Percentiles rank a stretch among this genome's conserved stretches.
These are phyloP conservation scores for Epicampocera succincta DNA, from an alignment of 2,888 invertebrate species.

Conservation along the genomic window DNA sequence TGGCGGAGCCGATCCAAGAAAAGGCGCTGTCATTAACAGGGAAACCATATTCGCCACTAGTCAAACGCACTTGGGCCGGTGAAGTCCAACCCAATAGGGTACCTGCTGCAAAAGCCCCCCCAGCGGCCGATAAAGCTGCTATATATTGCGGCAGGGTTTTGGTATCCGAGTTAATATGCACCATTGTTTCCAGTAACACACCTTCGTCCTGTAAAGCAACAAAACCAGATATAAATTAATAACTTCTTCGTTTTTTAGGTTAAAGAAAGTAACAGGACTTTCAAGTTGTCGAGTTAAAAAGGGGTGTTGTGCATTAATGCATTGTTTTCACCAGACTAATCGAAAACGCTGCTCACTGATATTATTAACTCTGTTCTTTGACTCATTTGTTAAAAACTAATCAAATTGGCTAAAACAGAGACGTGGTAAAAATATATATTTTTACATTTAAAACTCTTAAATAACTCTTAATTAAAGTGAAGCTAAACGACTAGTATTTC, in stretches of 20 bases:
- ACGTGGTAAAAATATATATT: slow-evolving; percentile 1
- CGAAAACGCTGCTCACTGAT: slow-evolving; percentile 27
- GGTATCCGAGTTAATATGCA: slow-evolving; percentile 75
- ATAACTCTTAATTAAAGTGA: too few relatives aligned
- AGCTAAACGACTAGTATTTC: too few relatives aligned
- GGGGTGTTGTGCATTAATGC: slow-evolving; percentile 20
- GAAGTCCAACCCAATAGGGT: slow-evolving; percentile 90
- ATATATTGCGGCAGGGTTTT: slow-evolving; percentile 79
- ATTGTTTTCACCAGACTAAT: slow-evolving; percentile 39
- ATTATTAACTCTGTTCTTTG: slow-evolving; percentile 24
- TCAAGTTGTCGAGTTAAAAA: neutral
- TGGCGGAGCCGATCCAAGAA: slow-evolving; percentile 88
- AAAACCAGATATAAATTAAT: neutral
- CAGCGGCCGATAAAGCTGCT: slow-evolving; percentile 84
- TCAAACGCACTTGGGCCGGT: slow-evolving; percentile 83
- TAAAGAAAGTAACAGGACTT: neutral
- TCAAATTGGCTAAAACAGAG: slow-evolving; percentile 25
- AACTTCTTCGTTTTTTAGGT: too few relatives aligned
- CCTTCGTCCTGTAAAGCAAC: slow-evolving; percentile 77
- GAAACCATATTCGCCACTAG: slow-evolving; percentile 80
- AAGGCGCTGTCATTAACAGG: slow-evolving; percentile 82
- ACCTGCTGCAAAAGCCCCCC: slow-evolving; percentile 90
- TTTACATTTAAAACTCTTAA: neutral
- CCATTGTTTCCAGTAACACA: slow-evolving; percentile 78
- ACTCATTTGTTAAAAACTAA: slow-evolving; percentile 1